Evolutionary conservation across 1,140 invertebrate species (phyloP), one percentile per base, ranked within the genome.

Genomic region (Listronotus bonariensis): DNA sequence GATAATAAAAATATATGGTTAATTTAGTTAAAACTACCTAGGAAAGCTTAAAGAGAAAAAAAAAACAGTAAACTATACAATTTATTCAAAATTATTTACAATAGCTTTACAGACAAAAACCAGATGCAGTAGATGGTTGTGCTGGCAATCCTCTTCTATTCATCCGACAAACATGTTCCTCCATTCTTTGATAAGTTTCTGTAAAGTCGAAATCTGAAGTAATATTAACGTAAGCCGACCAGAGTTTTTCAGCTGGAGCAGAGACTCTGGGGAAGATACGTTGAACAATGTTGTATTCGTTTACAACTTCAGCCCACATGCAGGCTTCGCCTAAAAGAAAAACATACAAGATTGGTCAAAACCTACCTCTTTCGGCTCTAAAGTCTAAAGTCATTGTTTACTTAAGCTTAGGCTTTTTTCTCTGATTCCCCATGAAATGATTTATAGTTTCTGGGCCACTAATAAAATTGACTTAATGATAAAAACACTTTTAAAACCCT

Each of bases 231-330:
- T 59, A 48, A 12, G 61, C 69, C 11, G 82, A 85, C 95, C 95
- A 98, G 0, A 96, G 82, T 68, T 89, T 83, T 79, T 97, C 95
- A 3, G 93, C 95, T 0, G 89, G 84, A 0, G 92, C 91, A 59
- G 87, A 86, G 0, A 92, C 91, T 65, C 93, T 79, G 2, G 93
- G 92, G 87, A 89, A 93, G 9, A 90, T 84, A 72, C 87, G 83
- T 36, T 79, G 75, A 34, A 87, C 73, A 6, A 85, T 69, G 68
- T 85, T 85, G 20, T 76, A 74, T 49, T 83, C 83, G 74, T 96
- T 92, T 0, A 94, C 90, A 70, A 86, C 89, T 79, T 97, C 93
- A 1, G 86, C 86, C 95, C 95, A 96, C 88, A 97, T 91, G 70
- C 92, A 94, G 3, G 92, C 89, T 78, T 96, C 94, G 1, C 95